Conservation (phyloP, 92 coral and sea anemone genomes). For the Paragorgia papillata region DNA sequence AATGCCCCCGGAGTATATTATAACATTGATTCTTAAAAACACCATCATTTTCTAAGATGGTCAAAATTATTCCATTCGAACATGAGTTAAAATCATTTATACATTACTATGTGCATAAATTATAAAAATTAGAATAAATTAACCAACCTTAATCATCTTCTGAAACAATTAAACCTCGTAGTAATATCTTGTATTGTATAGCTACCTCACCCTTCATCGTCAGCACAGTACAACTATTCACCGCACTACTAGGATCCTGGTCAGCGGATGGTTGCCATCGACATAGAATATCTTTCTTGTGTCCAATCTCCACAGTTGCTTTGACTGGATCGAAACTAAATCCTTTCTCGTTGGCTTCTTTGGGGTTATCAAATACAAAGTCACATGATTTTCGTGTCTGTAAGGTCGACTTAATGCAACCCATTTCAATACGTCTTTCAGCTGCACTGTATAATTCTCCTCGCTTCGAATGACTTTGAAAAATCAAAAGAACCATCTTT, state of each 20-base stretch:
- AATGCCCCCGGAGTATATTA: too few species aligned
- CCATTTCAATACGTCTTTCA: conserved; percentile 84
- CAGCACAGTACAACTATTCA: conserved; percentile 11
- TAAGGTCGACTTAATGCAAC: conserved; percentile 82
- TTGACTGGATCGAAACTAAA: conserved; percentile 92
- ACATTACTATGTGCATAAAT: not conserved
- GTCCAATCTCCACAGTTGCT: conserved; percentile 87
- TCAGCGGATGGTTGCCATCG: conserved; percentile 97
- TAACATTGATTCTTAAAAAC: too few species aligned
- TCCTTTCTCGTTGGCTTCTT: conserved; percentile 91
- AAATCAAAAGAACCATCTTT: conserved; percentile 66
- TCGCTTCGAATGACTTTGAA: conserved; percentile 80
- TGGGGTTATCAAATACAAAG: conserved; percentile 88
- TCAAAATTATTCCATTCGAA: too few species aligned
- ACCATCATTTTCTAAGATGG: too few species aligned
- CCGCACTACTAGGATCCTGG: conserved; percentile 74
- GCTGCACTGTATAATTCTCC: conserved; percentile 72
- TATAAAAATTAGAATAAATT: not conserved
- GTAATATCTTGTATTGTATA: conserved; percentile 84
- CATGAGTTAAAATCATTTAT: not conserved
- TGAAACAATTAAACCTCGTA: conserved; percentile 84
- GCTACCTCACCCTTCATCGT: conserved; percentile 92
- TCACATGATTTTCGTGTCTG: conserved; percentile 76
- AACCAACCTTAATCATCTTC: conserved; percentile 39
- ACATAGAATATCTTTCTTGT: conserved; percentile 72